phyloP scores from a whole-genome alignment of 2,797 vertebrate species.

The Clarias laeviceps region DNA sequence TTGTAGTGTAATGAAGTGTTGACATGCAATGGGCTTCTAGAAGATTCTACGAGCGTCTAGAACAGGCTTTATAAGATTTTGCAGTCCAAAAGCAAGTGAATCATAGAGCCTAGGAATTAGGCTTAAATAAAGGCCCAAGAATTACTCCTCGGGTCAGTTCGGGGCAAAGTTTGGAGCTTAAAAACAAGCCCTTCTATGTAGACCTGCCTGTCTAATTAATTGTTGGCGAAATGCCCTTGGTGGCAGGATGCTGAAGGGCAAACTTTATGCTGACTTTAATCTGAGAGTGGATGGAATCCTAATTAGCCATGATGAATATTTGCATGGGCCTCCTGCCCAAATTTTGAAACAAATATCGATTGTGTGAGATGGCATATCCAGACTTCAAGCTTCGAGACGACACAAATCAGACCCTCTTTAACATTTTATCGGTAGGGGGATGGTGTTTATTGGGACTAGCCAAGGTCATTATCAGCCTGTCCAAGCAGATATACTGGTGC shows the following conservation, averaged over 20 bases:
- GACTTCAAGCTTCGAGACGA: neutral
- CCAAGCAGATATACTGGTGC: slow-evolving; percentile 20
- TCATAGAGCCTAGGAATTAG: no score
- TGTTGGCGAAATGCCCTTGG: slow-evolving; percentile 25
- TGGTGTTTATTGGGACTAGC: neutral
- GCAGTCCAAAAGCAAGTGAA: neutral
- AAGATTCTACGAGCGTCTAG: neutral
- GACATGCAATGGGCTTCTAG: neutral
- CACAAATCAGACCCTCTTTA: neutral
- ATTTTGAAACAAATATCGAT: slow-evolving; percentile 20
- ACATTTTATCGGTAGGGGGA: neutral
- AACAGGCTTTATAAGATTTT: neutral
- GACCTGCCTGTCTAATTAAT: slow-evolving; percentile 37
- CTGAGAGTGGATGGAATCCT: slow-evolving; percentile 25
- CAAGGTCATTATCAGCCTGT: slow-evolving; percentile 9
- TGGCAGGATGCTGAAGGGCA: slow-evolving; percentile 31
- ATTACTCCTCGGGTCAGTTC: neutral
- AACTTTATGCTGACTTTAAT: slow-evolving; percentile 16
- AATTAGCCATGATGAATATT: slow-evolving; percentile 26
- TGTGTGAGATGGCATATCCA: neutral
- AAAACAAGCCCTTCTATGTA: neutral
- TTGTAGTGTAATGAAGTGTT: neutral
- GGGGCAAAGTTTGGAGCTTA: neutral
- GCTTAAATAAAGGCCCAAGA: neutral
- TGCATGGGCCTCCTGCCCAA: slow-evolving; percentile 16